Evolutionary conservation across 92 coral and sea anemone species (phyloP).

Genomic region (Virgularia gustaviana): DNA sequence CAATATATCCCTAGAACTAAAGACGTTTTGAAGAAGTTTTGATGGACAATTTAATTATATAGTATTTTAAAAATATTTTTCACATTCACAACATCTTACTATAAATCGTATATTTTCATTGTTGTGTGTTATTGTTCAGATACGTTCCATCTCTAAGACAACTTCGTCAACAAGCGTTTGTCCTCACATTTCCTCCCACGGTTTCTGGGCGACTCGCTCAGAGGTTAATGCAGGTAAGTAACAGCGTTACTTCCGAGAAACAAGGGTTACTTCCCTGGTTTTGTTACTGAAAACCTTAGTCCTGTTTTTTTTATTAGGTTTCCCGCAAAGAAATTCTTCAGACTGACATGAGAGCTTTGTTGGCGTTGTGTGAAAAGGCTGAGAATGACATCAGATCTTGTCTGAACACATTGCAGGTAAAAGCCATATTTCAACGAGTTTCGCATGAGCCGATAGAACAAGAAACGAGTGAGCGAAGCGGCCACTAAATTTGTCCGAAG

Average conservation of each 20-base stretch:
- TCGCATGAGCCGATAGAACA: no score
- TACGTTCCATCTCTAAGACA: conserved; percentile 87
- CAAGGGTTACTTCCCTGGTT: no score
- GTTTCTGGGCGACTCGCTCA: conserved; percentile 78
- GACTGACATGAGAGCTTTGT: conserved; percentile 86
- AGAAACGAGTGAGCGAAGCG: no score
- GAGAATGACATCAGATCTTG: conserved; percentile 94
- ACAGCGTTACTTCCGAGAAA: no score
- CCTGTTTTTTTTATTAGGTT: conserved; percentile 46
- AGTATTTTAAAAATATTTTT: no score
- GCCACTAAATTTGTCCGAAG: no score
- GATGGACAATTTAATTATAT: no score
- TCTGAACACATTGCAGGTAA: conserved; percentile 91
- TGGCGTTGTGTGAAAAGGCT: conserved; percentile 86
- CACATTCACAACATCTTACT: no score
- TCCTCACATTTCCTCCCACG: conserved; percentile 84
- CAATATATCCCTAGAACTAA: no score
- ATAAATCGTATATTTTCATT: no score
- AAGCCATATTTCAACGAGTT: not conserved
- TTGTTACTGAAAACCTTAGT: no score
- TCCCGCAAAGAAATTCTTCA: conserved; percentile 68
- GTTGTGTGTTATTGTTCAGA: conserved; percentile 40
- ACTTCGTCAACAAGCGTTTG: conserved; percentile 84
- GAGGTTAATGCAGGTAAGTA: conserved; percentile 72
- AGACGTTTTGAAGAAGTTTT: no score